Evolutionary conservation across 2,797 vertebrate genomes (phyloP).

Genomic region (Ispidina lecontei): DNA sequence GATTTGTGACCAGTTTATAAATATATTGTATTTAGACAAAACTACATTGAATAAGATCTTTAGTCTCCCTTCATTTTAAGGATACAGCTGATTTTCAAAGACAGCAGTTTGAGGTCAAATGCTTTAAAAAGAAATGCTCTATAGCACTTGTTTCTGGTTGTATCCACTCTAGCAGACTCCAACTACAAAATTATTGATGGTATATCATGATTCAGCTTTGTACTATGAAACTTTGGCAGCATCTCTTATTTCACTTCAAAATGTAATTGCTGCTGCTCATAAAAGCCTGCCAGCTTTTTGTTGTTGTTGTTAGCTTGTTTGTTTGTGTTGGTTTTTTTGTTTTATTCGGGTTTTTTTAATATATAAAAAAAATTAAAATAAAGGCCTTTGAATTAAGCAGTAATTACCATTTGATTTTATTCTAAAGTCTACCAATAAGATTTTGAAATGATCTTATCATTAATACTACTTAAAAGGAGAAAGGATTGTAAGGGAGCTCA

Average conservation of each 20-base stretch:
- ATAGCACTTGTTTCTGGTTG: background rate
- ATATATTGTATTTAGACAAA: background rate
- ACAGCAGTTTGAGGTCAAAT: background rate
- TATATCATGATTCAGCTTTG: background rate
- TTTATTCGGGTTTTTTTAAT: background rate
- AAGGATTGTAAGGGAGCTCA: background rate
- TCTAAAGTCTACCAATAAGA: background rate
- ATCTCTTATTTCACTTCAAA: background rate
- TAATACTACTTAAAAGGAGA: background rate
- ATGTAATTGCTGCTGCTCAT: background rate
- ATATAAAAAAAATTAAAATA: background rate
- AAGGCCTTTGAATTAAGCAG: background rate
- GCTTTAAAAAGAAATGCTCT: background rate
- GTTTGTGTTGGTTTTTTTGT: background rate
- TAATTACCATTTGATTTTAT: slow-evolving; percentile 6
- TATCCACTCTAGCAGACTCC: background rate
- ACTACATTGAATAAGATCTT: background rate
- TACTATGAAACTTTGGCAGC: background rate
- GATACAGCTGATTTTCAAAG: background rate
- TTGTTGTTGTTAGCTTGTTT: background rate
- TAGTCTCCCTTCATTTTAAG: background rate
- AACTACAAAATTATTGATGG: background rate
- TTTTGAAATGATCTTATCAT: background rate
- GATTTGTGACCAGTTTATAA: background rate
- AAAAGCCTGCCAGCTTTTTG: background rate